phyloP scores from a whole-genome alignment of 1,140 invertebrate species.

The Hydropsyche tenuis region DNA sequence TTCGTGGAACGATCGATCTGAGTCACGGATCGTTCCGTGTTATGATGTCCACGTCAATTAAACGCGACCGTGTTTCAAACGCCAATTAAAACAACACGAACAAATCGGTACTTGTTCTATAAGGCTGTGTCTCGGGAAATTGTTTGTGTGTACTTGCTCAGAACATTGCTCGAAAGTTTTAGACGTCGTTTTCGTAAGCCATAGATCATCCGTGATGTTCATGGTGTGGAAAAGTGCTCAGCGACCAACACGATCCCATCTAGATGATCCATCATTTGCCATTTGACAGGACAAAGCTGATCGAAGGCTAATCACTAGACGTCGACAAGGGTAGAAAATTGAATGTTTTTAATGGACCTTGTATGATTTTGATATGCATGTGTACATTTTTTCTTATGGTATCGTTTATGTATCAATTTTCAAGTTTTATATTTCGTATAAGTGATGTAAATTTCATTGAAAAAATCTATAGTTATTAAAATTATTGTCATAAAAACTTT shows the following conservation, averaged over 20 bases:
- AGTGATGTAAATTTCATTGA: too few relatives aligned
- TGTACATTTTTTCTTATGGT: too few relatives aligned
- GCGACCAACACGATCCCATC: background rate
- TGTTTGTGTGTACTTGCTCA: background rate
- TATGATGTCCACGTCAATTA: background rate
- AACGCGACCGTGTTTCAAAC: background rate
- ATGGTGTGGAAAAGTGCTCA: background rate
- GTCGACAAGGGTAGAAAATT: background rate
- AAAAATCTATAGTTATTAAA: too few relatives aligned
- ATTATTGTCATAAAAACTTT: too few relatives aligned
- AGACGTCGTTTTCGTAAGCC: constrained; percentile 2
- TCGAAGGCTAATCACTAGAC: background rate
- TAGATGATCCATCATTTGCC: constrained; percentile 25
- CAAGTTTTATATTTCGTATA: too few relatives aligned
- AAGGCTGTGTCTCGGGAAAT: background rate
- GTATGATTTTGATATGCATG: background rate
- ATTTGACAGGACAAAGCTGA: background rate
- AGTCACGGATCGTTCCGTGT: background rate
- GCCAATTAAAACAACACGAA: background rate
- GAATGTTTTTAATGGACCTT: background rate
- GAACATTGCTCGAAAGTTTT: constrained; percentile 6
- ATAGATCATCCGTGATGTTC: constrained; percentile 12
- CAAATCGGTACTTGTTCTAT: background rate
- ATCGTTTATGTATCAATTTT: too few relatives aligned
- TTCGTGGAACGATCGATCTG: too few relatives aligned